Evolutionary conservation across 1,140 invertebrate genomes (phyloP).

Genomic region (Lepidurus arcticus): DNA sequence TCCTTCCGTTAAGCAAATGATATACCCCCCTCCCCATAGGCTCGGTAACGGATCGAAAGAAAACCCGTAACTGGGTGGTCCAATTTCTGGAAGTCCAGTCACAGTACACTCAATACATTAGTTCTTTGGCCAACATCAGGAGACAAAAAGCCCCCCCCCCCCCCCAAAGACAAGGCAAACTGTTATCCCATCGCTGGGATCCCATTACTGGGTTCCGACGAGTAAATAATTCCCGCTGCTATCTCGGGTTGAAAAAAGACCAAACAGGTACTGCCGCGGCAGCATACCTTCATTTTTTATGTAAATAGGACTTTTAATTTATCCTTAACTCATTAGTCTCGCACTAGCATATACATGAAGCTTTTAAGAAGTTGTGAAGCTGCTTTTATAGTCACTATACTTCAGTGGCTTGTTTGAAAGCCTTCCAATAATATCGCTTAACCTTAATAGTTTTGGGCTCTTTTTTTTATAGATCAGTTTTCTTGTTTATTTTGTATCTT

Average conservation of each 20-base stretch:
- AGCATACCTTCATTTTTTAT: conserved; percentile 1
- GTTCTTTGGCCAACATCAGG: neutral
- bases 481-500: too few relatives aligned
- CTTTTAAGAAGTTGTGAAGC: neutral
- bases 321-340: conserved; percentile 1
- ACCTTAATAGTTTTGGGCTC: neutral
- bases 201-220: neutral
- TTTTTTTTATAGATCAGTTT: neutral
- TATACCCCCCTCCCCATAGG: too few relatives aligned
- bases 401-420: neutral
- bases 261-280: neutral
- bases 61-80: too few relatives aligned
- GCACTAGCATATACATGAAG: neutral
- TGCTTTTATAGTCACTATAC: conserved; percentile 8
- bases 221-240: conserved; percentile 1
- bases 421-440: neutral
- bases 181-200: neutral
- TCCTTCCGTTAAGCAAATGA: too few relatives aligned
- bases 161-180: neutral
- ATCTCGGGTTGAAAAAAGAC: neutral
- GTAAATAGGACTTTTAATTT: neutral
- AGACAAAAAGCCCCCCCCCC: neutral
- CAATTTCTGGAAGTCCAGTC: too few relatives aligned
- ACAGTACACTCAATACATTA: too few relatives aligned
- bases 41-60: too few relatives aligned